Base-by-base conservation (phyloP, 2,888 invertebrate species). In the Drosophila emarginata region DNA sequence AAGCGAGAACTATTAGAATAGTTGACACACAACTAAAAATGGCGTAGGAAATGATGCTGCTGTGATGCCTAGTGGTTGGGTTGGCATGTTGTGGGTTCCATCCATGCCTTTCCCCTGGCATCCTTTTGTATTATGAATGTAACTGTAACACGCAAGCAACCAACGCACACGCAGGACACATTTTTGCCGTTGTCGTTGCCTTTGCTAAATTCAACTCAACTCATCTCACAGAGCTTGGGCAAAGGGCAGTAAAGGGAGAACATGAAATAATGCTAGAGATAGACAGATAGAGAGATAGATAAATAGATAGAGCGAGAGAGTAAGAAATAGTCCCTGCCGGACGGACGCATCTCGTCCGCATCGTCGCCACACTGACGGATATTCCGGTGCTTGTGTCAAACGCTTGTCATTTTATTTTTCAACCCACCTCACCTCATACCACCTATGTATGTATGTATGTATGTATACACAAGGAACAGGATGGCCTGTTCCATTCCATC, bases 321-420 rank as follows among this genome's bases (percentile, higher is more conserved):
- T 11, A 4, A 21, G n/a, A 37, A 3, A 37, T 12, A 37, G n/a
- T 37, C 37, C 7, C 37, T 45, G 45, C 78, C 76, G 80, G 77
- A 84, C 77, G 81, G 68, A 61, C 83, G 71, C 71, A 64, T 67
- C 68, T 67, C 85, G 85, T 77, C 76, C 83, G 83, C 80, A 74
- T 80, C 82, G 76, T 87, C 78, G 79, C 79, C 81, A 72, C 78
- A 82, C 80, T 89, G 90, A 85, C 90, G 90, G 90, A 91, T 89
- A 87, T 91, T 91, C 90, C 90, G 89, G 90, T 89, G 90, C 90
- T 90, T 90, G 85, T 89, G 90, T 90, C 90, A 89, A 90, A 80
- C 85, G 87, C 80, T 89, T 90, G 90, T 89, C 90, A 89, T 82
- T 81, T 78, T 79, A 80, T 76, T 75, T 74, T 52, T 39, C 56